Conservation (phyloP, 2,113 vertebrate genomes). For the Empidonax alnorum region DNA sequence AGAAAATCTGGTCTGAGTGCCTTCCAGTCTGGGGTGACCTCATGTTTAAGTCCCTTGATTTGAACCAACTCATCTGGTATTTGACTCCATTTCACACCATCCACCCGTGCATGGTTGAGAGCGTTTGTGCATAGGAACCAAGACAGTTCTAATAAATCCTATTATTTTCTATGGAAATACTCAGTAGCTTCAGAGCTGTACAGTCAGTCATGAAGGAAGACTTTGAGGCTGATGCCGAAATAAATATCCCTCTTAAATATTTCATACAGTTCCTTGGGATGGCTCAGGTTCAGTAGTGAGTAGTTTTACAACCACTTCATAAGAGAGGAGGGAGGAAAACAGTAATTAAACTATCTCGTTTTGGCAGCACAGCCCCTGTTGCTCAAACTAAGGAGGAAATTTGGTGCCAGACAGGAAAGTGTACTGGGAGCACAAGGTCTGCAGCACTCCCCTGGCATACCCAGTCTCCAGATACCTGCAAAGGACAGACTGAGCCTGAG, state of each 20-base stretch:
- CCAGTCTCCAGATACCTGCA: neutral
- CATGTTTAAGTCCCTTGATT: neutral
- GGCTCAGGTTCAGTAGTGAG: constrained; percentile 35
- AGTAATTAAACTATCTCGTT: constrained; percentile 58
- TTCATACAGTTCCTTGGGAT: constrained; percentile 19
- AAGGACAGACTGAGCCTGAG: neutral
- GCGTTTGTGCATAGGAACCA: neutral
- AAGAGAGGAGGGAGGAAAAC: constrained; percentile 9
- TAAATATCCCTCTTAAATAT: constrained; percentile 42
- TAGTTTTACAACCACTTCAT: constrained; percentile 46
- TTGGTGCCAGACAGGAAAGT: neutral
- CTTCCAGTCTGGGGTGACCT: neutral
- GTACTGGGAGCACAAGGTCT: neutral
- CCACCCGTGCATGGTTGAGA: neutral
- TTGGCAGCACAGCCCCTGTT: neutral
- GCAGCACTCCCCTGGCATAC: neutral
- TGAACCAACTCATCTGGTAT: neutral
- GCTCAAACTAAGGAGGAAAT: neutral
- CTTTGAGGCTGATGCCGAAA: constrained; percentile 18
- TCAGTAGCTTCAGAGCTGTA: neutral
- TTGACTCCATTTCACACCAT: neutral
- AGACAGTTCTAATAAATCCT: neutral
- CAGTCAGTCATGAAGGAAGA: neutral
- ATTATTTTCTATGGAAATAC: constrained; percentile 12
- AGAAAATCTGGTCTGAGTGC: neutral